Evolutionary conservation across 2,797 vertebrate genomes (phyloP).

Genomic region (Anguilla obscura): DNA sequence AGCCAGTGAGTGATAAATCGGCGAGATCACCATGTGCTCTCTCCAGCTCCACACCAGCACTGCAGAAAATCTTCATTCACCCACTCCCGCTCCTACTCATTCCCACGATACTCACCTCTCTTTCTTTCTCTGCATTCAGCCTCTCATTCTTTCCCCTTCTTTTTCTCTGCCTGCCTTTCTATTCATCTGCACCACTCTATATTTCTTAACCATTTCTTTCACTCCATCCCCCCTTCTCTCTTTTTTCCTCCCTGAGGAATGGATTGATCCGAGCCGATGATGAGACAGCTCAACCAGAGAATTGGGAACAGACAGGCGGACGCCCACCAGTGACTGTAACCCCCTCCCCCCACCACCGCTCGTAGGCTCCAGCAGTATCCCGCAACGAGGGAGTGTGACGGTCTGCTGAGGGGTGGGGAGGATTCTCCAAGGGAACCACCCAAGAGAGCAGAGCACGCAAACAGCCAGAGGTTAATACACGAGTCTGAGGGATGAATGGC

Average conservation of each 20-base stretch:
- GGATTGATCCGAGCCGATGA: background rate
- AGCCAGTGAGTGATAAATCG: background rate
- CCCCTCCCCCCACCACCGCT: background rate
- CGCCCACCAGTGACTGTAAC: no score
- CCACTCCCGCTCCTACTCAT: background rate
- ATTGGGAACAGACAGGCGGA: background rate
- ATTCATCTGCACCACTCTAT: background rate
- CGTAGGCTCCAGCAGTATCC: background rate
- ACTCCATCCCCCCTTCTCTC: background rate
- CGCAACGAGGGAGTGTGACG: background rate
- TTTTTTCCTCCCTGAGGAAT: background rate
- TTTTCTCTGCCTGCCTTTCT: background rate
- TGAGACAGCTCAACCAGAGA: background rate
- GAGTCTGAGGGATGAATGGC: constrained; percentile 36
- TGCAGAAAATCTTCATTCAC: background rate
- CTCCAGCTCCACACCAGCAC: background rate
- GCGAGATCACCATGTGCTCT: background rate
- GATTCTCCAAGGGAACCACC: background rate
- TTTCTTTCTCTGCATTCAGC: background rate
- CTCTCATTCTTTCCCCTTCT: background rate
- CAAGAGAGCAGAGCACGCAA: background rate
- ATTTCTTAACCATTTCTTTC: background rate
- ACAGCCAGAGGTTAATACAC: background rate
- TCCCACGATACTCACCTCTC: background rate
- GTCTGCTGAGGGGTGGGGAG: background rate